A percentile compares a stretch with the other conserved stretches of the same genome.
Evolutionary conservation across 1,140 invertebrate species (phyloP).

Genomic region (Tetranychus cinnabarinus): DNA sequence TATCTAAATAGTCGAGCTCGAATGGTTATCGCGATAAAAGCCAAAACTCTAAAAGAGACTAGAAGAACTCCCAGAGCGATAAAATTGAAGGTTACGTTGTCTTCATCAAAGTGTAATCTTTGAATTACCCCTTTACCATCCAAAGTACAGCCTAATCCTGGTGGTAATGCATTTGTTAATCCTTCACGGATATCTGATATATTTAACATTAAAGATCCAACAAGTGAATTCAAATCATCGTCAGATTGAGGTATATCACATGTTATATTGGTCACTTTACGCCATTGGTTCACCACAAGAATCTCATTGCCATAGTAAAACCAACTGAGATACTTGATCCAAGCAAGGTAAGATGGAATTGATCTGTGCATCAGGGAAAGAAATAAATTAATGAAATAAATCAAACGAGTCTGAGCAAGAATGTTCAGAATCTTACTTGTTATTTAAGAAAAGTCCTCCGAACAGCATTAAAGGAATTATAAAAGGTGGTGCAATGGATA

Average conservation of each 20-base stretch:
- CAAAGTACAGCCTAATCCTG: not conserved
- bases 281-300: slow-evolving; percentile 80
- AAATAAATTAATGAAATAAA: not conserved
- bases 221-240: not conserved
- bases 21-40: not conserved
- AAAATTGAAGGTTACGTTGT: not conserved
- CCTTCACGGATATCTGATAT: not conserved
- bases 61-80: not conserved
- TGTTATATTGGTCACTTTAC: slow-evolving; percentile 42
- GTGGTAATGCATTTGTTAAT: not conserved
- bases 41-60: not conserved
- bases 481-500: slow-evolving; percentile 65
- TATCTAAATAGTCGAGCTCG: not conserved
- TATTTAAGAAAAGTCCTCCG: slow-evolving; percentile 85
- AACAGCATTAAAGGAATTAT: slow-evolving; percentile 80
- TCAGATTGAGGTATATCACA: slow-evolving; percentile 22
- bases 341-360: slow-evolving; percentile 61
- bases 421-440: slow-evolving; percentile 32
- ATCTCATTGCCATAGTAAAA: slow-evolving; percentile 84
- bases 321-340: slow-evolving; percentile 83
- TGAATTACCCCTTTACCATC: not conserved
- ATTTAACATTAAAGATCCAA: not conserved
- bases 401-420: not conserved
- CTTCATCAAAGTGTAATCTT: not conserved
- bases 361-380: slow-evolving; percentile 28